phyloP scores from a whole-genome alignment of 2,113 vertebrate species.

The Bubo bubo region DNA sequence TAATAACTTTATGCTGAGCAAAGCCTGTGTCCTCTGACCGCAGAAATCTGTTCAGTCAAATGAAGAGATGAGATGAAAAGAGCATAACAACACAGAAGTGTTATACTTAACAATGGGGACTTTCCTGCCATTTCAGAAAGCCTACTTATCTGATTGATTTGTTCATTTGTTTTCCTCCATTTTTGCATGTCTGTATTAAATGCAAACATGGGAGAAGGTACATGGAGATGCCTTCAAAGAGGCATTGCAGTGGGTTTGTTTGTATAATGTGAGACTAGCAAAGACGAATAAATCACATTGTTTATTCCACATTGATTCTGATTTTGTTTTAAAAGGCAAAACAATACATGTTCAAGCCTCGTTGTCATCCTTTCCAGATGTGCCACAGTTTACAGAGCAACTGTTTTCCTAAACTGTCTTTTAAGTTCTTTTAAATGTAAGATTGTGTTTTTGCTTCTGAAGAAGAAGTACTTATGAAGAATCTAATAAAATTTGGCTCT shows the following conservation, averaged over 20 bases:
- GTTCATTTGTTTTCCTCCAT: background rate
- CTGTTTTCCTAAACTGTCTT: background rate
- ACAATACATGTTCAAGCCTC: background rate
- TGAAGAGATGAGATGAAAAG: background rate
- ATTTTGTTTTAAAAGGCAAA: slow-evolving; percentile 1
- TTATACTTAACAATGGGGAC: background rate
- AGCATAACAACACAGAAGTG: background rate
- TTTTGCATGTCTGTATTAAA: background rate
- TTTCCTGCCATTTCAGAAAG: background rate
- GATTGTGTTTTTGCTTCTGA: background rate
- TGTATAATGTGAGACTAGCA: background rate
- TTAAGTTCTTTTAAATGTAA: background rate
- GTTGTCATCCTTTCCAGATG: background rate
- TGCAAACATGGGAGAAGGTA: background rate
- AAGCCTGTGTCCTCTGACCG: background rate
- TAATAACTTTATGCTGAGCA: background rate
- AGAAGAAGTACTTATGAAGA: background rate
- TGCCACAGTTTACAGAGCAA: background rate
- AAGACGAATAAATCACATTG: background rate
- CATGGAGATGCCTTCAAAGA: background rate
- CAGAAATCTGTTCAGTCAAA: background rate
- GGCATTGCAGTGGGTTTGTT: background rate
- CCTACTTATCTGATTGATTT: background rate
- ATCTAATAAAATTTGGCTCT: background rate
- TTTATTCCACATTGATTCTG: background rate